Base-by-base conservation (phyloP, 1,140 invertebrate species). In the Aplysia californica region DNA sequence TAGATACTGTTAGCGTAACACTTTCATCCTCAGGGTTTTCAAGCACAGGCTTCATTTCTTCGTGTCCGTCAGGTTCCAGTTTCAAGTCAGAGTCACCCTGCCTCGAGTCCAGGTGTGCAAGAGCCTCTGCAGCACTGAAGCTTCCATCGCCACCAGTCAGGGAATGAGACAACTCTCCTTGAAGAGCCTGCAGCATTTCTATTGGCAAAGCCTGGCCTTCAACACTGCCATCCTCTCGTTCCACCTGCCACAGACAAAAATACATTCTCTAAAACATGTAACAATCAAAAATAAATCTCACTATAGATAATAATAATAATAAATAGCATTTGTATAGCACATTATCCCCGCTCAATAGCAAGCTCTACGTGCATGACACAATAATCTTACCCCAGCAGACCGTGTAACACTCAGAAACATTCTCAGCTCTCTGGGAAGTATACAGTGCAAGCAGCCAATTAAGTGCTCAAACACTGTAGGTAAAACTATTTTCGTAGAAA, bases 101-200 rank as follows among this genome's bases (percentile, higher is more conserved):
- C 36, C 5, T 61, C 31, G 26, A 3, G 31, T 75, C 70, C 4
- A 73, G 39, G 23, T 55, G 56, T n/a, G 31, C 29, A 23, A 75
- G 58, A 23, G 50, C 39, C 55, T 67, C 58, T 70, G 5, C 21
- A 6, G 50, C 1, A 5, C 36, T 33, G 38, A 64, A 58, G 21
- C 50, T 2, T 18, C 38, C 18, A 4, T n/a, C 20, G 33, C 58
- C 59, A 20, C 18, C 50, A 23, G 64, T 29, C 4, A 75, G 39
- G 31, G 66, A 41, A 21, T 67, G 73, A 26, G 41, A 39, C 39
- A 75, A 35, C 29, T 38, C 38, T 31, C 21, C 65, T n/a, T 68
- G 64, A 0, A 75, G 50, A 36, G 64, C 75, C 50, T 73, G 79
- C 2, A 80, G 56, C 20, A 80, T 68, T 33, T 80, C 79, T 15